phyloP scores from a whole-genome alignment of 2,113 vertebrate genomes.

The Tetrax tetrax region DNA sequence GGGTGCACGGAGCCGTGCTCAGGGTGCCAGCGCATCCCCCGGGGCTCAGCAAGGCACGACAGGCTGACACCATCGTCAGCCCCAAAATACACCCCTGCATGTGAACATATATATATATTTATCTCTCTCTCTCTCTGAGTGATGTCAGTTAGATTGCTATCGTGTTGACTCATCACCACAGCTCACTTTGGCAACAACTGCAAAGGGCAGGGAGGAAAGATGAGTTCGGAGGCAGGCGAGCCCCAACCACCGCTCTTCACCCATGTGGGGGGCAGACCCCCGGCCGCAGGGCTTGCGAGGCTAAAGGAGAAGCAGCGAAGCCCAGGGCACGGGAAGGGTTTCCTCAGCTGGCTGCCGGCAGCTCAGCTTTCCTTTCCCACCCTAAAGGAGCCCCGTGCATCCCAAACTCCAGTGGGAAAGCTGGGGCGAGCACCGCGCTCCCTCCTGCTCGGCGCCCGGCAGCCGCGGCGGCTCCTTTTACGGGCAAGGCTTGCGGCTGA shows the following conservation, averaged over 20 bases:
- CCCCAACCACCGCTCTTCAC: accelerated
- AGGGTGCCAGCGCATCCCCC: background rate
- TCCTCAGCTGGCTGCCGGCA: background rate
- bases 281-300: background rate
- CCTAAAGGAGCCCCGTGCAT: background rate
- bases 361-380: background rate
- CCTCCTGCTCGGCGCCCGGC: background rate
- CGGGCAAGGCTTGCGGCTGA: constrained; percentile 35
- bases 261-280: background rate
- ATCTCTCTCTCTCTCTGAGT: background rate
- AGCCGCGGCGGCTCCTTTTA: constrained; percentile 50
- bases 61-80: background rate
- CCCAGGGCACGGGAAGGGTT: background rate
- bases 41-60: background rate
- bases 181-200: background rate
- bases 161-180: background rate
- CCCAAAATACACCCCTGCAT: background rate
- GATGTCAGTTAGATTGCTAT: constrained; percentile 24
- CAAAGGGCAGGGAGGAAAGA: background rate
- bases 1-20: background rate
- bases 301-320: background rate
- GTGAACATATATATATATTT: accelerated
- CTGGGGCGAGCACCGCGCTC: background rate
- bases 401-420: background rate
- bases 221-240: background rate